Evolutionary conservation across 2,797 vertebrate species (phyloP), one percentile per base, ranked within the genome.

Genomic region (Hippopotamyrus pictus): DNA sequence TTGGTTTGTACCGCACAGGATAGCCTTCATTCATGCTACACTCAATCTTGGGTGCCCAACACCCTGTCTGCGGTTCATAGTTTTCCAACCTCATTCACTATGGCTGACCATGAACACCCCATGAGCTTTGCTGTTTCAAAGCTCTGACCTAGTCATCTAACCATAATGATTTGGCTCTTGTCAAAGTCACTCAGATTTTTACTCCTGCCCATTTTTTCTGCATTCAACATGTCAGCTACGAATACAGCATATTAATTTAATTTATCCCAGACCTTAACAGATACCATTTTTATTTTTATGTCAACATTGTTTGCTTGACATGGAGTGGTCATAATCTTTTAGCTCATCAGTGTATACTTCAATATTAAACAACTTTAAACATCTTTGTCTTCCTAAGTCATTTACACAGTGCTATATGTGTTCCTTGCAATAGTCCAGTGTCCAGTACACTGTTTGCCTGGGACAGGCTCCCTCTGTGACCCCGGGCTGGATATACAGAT

Each of bases 331-430:
- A 73, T 37, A 73, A 73, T 73, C 5, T 17, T 73, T 73, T 37
- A 73, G 33, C 33, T 73, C 29, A 14, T 73, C 29, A 2, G 29
- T 69, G 65, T 73, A 73, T 37, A 37, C 12, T 73, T 73, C 3
- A 73, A 37, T 73, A 73, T 73, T 37, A 14, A 37, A 73, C 12
- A 37, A 5, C 65, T 73, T 37, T 73, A 73, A 73, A 37, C 69
- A 37, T 37, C 65, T 73, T 73, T 37, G 65, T 37, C 65, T 37
- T 12, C 9, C 25, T 29, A 69, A 29, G 11, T 69, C 62, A 29
- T 33, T 29, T 79, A 44, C 90, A 93, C 92, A 93, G 89, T 90
- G 92, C 91, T 88, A n/a, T 46, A 82, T 22, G 19, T 19, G 76
- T 82, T 44, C 41, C 76, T 41, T 46, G 41, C 19, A 22, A 46